A percentile compares a stretch with the other conserved stretches of the same genome.
phyloP scores from a whole-genome alignment of 2,888 invertebrate species.

The Napeogenes inachia region DNA sequence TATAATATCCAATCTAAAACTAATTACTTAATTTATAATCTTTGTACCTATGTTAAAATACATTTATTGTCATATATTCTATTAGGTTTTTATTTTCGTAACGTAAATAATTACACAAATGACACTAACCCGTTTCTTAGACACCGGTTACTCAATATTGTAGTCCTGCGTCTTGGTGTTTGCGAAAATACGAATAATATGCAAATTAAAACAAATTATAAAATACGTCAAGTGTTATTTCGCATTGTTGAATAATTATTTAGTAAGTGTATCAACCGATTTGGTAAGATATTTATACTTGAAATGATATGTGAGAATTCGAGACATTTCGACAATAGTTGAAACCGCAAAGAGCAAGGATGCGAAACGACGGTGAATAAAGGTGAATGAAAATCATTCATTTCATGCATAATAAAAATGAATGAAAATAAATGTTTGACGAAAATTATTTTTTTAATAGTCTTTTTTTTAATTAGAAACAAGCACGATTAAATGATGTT shows the following conservation, averaged over 20 bases:
- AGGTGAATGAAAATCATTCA: neutral
- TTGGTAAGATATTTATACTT: neutral
- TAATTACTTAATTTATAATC: too few relatives aligned
- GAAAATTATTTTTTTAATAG: too few relatives aligned
- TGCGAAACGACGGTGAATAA: conserved; percentile 2
- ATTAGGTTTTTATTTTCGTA: too few relatives aligned
- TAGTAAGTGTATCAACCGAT: neutral
- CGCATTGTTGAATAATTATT: neutral
- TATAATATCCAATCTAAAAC: too few relatives aligned
- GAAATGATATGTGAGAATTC: neutral
- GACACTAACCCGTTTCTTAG: too few relatives aligned
- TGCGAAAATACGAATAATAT: conserved; percentile 3
- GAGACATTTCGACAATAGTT: neutral
- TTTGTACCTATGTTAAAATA: too few relatives aligned
- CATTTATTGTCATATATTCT: too few relatives aligned
- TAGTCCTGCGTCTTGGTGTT: neutral
- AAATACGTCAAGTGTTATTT: conserved; percentile 2
- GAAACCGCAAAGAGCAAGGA: conserved; percentile 9
- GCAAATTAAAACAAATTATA: neutral
- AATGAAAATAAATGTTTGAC: too few relatives aligned
- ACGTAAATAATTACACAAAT: too few relatives aligned
- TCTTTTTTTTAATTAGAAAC: too few relatives aligned
- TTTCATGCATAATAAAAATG: too few relatives aligned
- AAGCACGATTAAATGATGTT: too few relatives aligned
- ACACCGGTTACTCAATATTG: neutral